Base-by-base conservation (phyloP, 35 echinoderm and acorn worm species). In the Ptychodera flava region DNA sequence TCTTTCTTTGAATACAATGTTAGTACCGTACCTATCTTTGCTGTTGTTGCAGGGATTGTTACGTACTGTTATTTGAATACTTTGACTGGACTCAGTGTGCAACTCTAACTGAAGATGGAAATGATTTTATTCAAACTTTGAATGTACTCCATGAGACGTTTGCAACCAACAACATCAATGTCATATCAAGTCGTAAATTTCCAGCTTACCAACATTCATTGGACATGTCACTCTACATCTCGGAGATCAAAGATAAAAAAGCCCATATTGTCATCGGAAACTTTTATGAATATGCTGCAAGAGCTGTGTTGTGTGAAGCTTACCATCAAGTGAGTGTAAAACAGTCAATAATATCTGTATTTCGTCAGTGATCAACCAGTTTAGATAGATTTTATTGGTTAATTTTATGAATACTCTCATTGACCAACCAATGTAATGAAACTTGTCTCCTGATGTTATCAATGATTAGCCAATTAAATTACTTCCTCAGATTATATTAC, bases 271-370 rank as follows among this genome's bases (percentile, higher is more conserved):
- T 92, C 35, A 78, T 92, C 35, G 91, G 86, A 0, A 52, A 85
- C 29, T 88, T 92, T 88, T 64, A 81, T 28, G 91, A 92, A 35
- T 27, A 79, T 29, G 45, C 82, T 31, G 91, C 91, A 30, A 78
- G 91, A 29, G 33, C 75, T 15, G 33, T 89, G 38, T 82, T 92
- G 22, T 92, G 91, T 85, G 91, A 92, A 84, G 91, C 91, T 35
- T 88, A 89, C 36, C 83, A 92, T 36, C 86, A 89, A 82, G 91
- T 92, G 31, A 64, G 22, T 64, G 22, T n/a, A n/a, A n/a, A n/a
- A n/a, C n/a, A n/a, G n/a, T n/a, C n/a, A n/a, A n/a, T n/a, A n/a
- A n/a, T n/a, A n/a, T n/a, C n/a, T n/a, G n/a, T n/a, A n/a, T n/a
- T n/a, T n/a, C n/a, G n/a, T n/a, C n/a, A n/a, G n/a, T n/a, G n/a